phyloP scores from a whole-genome alignment of 2,113 vertebrate genomes.

The Campylorhamphus procurvoides region DNA sequence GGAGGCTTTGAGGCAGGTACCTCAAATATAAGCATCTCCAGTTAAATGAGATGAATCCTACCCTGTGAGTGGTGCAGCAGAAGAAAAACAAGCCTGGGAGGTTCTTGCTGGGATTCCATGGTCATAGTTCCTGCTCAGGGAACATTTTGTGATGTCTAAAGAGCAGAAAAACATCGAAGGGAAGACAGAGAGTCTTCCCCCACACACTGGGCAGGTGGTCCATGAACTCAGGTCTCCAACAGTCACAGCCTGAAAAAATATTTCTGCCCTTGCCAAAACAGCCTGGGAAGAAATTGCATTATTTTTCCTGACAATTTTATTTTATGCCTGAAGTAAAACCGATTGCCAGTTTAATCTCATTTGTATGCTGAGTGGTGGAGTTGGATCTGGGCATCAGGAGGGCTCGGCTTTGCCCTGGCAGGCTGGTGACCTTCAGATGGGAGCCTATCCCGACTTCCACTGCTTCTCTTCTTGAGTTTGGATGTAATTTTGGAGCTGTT shows the following conservation, averaged over 20 bases:
- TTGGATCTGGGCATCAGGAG: neutral
- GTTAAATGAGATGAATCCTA: neutral
- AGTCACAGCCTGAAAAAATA: neutral
- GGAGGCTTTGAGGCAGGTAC: neutral
- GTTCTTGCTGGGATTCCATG: neutral
- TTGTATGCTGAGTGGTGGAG: neutral
- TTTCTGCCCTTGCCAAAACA: neutral
- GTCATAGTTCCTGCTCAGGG: neutral
- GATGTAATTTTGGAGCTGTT: neutral
- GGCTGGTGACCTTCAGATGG: neutral
- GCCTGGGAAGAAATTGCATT: neutral
- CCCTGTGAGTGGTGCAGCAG: neutral
- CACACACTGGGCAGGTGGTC: neutral
- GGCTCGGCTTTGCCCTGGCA: neutral
- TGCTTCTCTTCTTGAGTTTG: neutral
- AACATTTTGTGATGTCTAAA: neutral
- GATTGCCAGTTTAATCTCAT: neutral
- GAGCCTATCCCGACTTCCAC: neutral
- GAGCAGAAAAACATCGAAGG: neutral
- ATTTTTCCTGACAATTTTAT: neutral
- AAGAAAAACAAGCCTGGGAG: neutral
- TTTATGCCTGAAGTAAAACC: neutral
- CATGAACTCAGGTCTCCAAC: neutral
- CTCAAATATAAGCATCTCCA: neutral
- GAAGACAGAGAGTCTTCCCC: neutral